These are phyloP conservation scores for Drosophila eugracilis DNA, from an alignment of 1,140 invertebrate genomes.

Conservation along the genomic window DNA sequence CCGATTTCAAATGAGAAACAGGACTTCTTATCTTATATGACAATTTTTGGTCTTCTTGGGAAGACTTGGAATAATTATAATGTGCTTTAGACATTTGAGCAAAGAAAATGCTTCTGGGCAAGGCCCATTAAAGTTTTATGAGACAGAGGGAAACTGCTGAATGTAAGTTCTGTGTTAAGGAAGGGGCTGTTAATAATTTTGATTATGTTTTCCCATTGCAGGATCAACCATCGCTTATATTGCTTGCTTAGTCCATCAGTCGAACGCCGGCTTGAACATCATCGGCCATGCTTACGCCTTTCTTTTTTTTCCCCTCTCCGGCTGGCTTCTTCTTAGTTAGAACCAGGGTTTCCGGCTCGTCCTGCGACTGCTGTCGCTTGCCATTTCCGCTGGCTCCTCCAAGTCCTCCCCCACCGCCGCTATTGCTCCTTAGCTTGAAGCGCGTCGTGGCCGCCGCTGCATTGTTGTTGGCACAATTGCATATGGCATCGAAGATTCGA, in stretches of 20 bases:
- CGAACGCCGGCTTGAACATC: conserved; percentile 70
- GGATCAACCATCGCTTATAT: conserved; percentile 7
- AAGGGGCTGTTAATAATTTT: conserved; percentile 27
- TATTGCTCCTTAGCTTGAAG: conserved; percentile 74
- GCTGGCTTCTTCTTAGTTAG: conserved; percentile 68
- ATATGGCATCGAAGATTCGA: conserved; percentile 87
- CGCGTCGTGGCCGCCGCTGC: conserved; percentile 85
- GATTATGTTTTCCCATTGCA: conserved; percentile 42
- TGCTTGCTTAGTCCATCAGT: conserved; percentile 59
- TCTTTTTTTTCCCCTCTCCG: conserved; percentile 66
- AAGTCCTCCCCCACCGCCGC: conserved; percentile 28
- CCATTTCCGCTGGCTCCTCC: conserved; percentile 37
- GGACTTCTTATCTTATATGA: conserved; percentile 15
- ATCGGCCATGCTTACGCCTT: conserved; percentile 71
- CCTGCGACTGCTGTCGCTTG: conserved; percentile 63
- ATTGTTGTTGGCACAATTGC: conserved; percentile 87
- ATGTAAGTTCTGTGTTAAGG: neutral
- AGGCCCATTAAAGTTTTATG: neutral
- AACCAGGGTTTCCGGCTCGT: conserved; percentile 62
- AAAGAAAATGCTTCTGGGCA: conserved; percentile 20
- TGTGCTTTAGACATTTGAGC: conserved; percentile 46
- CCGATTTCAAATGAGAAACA: conserved; percentile 1
- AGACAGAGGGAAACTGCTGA: neutral
- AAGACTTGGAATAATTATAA: conserved; percentile 51
- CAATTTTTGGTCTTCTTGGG: conserved; percentile 34